Conservation (phyloP, 2,888 invertebrate species). For the Prosapia bicincta region DNA sequence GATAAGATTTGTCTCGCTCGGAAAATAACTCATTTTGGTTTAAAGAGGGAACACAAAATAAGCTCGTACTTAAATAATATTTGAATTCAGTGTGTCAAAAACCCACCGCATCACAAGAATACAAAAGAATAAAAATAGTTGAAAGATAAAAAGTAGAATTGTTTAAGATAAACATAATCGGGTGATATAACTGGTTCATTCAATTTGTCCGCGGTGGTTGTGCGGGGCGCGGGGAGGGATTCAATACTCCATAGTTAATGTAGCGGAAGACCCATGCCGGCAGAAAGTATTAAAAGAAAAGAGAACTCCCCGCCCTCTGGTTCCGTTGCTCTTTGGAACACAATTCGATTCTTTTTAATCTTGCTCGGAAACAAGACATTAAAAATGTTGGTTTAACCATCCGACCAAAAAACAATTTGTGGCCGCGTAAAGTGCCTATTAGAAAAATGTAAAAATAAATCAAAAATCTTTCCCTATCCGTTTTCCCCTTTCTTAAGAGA, state of each 20-base stretch:
- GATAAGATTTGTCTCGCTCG: no score
- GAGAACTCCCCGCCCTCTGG: slow-evolving; percentile 16
- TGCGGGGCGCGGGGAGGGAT: neutral
- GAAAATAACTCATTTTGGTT: no score
- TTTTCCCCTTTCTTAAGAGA: neutral
- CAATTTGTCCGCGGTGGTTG: slow-evolving; percentile 3
- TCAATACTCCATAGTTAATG: slow-evolving; percentile 31
- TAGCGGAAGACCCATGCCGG: slow-evolving; percentile 37
- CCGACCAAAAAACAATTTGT: slow-evolving; percentile 16
- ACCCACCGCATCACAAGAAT: no score
- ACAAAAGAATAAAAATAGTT: neutral
- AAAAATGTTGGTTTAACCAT: slow-evolving; percentile 23
- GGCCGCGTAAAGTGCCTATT: slow-evolving; percentile 31
- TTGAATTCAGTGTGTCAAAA: no score
- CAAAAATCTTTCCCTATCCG: neutral
- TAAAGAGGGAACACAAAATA: no score
- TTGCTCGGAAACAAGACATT: slow-evolving; percentile 31
- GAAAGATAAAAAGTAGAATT: neutral
- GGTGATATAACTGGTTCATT: slow-evolving; percentile 7
- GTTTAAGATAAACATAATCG: neutral
- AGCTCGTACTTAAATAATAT: no score
- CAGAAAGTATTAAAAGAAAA: slow-evolving; percentile 37
- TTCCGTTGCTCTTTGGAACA: slow-evolving; percentile 20
- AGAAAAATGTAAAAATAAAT: slow-evolving; percentile 27
- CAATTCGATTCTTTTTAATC: slow-evolving; percentile 38